These are phyloP conservation scores for Lamellibrachia columna DNA, from an alignment of 2,888 invertebrate species.

Conservation along the genomic window DNA sequence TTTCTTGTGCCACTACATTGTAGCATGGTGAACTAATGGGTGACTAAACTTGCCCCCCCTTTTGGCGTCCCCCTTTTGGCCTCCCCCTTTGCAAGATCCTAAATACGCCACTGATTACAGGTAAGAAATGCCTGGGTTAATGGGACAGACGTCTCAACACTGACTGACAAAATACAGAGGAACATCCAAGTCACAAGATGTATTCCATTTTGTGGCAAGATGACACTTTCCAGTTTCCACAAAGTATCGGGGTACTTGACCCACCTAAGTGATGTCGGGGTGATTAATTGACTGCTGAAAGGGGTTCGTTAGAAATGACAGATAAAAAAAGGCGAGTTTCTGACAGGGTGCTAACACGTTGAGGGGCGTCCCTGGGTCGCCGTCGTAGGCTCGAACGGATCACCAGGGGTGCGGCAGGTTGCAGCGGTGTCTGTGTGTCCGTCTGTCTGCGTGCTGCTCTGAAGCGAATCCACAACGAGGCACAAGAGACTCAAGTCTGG, in stretches of 20 bases:
- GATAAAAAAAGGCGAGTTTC: neutral
- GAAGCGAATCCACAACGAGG: neutral
- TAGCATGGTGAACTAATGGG: too few relatives aligned
- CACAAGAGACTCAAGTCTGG: neutral
- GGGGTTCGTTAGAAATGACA: neutral
- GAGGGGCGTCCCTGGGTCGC: neutral
- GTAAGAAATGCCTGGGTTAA: neutral
- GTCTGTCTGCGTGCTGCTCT: neutral
- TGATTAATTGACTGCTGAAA: neutral
- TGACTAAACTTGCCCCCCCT: too few relatives aligned
- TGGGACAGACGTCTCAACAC: neutral
- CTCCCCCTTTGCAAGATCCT: too few relatives aligned
- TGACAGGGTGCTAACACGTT: neutral
- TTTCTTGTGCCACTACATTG: neutral
- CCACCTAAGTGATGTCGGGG: conserved; percentile 12
- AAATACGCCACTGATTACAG: neutral
- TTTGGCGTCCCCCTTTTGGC: too few relatives aligned
- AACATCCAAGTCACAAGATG: neutral
- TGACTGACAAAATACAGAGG: neutral
- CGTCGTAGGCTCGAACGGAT: neutral
- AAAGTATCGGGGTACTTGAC: conserved; percentile 3
- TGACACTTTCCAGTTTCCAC: conserved; percentile 11
- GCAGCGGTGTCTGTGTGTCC: neutral
- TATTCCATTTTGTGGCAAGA: neutral
- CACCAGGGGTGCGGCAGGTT: neutral